Base-by-base conservation (phyloP, 2,888 invertebrate genomes). In the Cheilosia vernalis region DNA sequence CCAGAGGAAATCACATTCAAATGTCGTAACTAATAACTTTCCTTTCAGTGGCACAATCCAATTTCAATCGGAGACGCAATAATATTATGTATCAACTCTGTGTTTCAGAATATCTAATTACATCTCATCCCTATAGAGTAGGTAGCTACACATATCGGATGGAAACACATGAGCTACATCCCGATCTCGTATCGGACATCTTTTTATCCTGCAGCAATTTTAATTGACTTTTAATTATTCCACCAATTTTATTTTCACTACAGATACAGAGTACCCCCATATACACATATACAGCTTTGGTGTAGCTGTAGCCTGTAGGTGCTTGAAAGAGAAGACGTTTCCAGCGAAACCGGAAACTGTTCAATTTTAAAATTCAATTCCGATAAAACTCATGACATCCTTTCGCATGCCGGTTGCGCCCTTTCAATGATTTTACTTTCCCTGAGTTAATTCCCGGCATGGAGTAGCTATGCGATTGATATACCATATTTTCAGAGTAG, bases 151-250 rank as follows among this genome's bases (percentile, higher is more conserved):
- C 9, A 37, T 37, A 37, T 37, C 37, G 13, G 37, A 37, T 37
- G 10, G 37, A 37, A 37, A 37, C 13, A 37, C 37, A 37, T 37
- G 9, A 10, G 2, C 33, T 15, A 40, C 24, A 17, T 64, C 51
- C 17, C 6, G 2, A 24, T 66, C 60, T n/a, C 37, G 49, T 63
- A 61, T 78, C 44, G 73, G 67, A 63, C 66, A 63, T 73, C 78
- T 64, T 42, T 33, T 19, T 56, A 61, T 61, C 83, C 78, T 55
- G 61, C 58, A 67, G 83, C 63, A 42, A 44, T 73, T 78, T 83
- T 78, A 83, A 78, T 83, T 83, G 83, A 83, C 78, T 83, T 83
- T 83, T 83, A 83, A 83, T 83, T 78, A 83, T 78, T 83, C 67
- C 73, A 73, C 67, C 83, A 83, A 83, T 78, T 83, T 83, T 69